phyloP scores from a whole-genome alignment of 1,140 invertebrate genomes.

The Cepaea nemoralis region DNA sequence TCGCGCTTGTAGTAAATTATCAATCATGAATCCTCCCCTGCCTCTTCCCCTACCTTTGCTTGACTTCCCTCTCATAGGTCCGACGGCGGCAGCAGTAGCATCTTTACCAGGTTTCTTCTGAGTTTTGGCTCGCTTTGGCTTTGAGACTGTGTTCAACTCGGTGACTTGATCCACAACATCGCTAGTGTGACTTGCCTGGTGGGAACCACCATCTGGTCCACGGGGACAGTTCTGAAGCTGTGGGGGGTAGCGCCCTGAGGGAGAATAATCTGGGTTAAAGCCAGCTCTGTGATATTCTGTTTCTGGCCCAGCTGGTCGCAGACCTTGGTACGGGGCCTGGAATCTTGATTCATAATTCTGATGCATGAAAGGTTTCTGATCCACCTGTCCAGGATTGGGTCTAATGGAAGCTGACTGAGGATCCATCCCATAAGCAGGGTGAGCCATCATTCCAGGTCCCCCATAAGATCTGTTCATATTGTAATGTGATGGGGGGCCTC shows the following conservation, averaged over 20 bases:
- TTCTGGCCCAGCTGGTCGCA: background rate
- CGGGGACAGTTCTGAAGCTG: background rate
- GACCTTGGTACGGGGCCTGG: background rate
- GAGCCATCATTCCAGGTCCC: background rate
- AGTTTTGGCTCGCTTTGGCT: constrained; percentile 32
- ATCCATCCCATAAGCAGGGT: background rate
- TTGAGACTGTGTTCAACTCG: constrained; percentile 31
- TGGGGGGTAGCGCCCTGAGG: no score
- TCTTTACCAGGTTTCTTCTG: constrained; percentile 24
- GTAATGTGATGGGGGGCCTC: background rate
- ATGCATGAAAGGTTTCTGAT: background rate
- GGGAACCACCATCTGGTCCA: background rate
- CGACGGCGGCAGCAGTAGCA: constrained; percentile 11
- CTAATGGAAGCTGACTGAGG: background rate
- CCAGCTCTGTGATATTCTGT: constrained; percentile 2
- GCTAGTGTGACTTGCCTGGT: background rate
- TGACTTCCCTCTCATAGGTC: constrained; percentile 17
- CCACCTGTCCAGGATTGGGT: background rate
- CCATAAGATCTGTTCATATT: background rate
- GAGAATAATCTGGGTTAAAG: background rate
- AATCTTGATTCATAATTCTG: background rate
- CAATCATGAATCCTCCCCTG: constrained; percentile 57
- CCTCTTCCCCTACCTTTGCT: constrained; percentile 41
- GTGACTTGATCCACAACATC: background rate
- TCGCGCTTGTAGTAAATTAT: constrained; percentile 46